Evolutionary conservation across 2,888 invertebrate genomes (phyloP).

Genomic region (Leptodirus hochenwartii): DNA sequence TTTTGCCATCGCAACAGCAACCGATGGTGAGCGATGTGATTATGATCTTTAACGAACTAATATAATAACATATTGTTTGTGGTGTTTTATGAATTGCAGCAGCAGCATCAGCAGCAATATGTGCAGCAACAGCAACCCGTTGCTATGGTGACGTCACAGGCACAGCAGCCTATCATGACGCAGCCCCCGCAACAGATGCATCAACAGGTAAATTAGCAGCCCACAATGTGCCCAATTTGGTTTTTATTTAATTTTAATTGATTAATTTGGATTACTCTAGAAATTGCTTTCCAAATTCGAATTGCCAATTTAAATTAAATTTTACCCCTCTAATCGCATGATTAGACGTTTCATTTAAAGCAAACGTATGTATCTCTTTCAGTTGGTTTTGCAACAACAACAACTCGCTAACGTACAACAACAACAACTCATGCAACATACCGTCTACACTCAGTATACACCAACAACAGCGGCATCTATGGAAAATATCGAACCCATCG

Average conservation of each 20-base stretch:
- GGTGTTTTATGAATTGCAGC: background rate
- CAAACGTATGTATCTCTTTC: background rate
- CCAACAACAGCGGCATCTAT: constrained; percentile 5
- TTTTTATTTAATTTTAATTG: too few species aligned
- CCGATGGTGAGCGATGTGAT: too few species aligned
- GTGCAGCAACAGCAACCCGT: constrained; percentile 5
- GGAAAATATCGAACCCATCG: constrained; percentile 5
- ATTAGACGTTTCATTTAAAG: too few species aligned
- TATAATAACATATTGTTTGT: background rate
- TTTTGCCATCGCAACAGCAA: constrained; percentile 11
- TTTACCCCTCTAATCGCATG: too few species aligned
- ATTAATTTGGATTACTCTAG: too few species aligned
- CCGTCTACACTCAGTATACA: constrained; percentile 7
- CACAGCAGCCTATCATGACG: constrained; percentile 2
- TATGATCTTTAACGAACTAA: too few species aligned
- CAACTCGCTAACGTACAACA: constrained; percentile 33
- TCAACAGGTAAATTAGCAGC: constrained; percentile 14
- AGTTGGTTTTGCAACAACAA: constrained; percentile 19
- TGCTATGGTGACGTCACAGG: constrained; percentile 8
- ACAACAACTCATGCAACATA: constrained; percentile 24
- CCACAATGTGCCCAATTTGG: too few species aligned
- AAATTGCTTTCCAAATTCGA: too few species aligned
- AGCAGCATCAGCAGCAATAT: constrained; percentile 5
- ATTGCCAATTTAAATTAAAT: too few species aligned
- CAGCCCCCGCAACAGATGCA: constrained; percentile 8